Evolutionary conservation across 2,113 vertebrate species (phyloP), one percentile per base, ranked within the genome.

Genomic region (Prolemur simus): DNA sequence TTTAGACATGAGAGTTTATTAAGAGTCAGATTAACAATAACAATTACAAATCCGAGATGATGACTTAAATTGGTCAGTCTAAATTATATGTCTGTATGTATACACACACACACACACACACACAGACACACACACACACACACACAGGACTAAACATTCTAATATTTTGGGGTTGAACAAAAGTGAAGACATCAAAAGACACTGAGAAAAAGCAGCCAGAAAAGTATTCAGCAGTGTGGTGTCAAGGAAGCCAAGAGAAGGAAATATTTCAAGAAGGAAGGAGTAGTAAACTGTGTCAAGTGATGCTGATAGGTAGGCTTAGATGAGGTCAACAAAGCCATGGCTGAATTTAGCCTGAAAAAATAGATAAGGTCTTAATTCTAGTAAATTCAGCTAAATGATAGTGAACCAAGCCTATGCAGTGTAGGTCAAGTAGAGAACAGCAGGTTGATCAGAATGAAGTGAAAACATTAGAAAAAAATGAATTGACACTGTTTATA

Each of bases 381-480:
- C 82, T 86, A 64, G 15, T 17, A 90, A 47, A 94, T 34, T 74
- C 47, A 47, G 47, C 37, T 60, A 20, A 42, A 60, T 47, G 54
- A 54, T 39, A 56, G 20, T 37, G 37, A 80, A 32, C 20, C 10
- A 34, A 49, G 15, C 2, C 20, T 15, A n/a, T 18, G 37, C 5
- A 49, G 6, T 56, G 1, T 32, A 25, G 45, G 7, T 69, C 45
- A 52, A 68, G 47, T 1, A 76, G 18, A 68, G 81, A 32, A 76
- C 12, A 18, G 3, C 11, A 42, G 11, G 8, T 68, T 94, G 42
- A 69, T 45, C 5, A 71, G 27, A 91, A 87, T 81, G 21, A 69
- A 77, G n/a, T 60, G 69, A 88, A 83, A 94, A 76, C 56, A 47
- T 56, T 56, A 73, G 45, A 49, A 81, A 89, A 90, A 34, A 96